phyloP scores from a whole-genome alignment of 2,797 vertebrate species.

The Tangara arthus region DNA sequence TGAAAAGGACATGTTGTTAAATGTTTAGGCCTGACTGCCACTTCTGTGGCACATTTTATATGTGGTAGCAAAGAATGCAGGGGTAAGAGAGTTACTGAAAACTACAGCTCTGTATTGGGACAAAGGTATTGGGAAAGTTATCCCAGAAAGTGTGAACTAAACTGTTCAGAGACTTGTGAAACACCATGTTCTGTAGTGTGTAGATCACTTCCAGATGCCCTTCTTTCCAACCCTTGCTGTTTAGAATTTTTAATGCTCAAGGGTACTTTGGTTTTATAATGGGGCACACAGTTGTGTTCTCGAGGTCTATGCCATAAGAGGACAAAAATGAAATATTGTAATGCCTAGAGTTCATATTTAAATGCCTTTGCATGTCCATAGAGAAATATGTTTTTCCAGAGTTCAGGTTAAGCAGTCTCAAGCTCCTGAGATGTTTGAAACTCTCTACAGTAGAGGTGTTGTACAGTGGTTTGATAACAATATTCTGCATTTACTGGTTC shows the following conservation, averaged over 20 bases:
- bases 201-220: conserved; percentile 61
- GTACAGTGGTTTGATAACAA: conserved; percentile 59
- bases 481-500: conserved; percentile 68
- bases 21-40: conserved; percentile 45
- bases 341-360: conserved; percentile 35
- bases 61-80: conserved; percentile 60
- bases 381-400: conserved; percentile 63
- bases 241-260: conserved; percentile 53
- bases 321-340: not conserved
- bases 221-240: conserved; percentile 41
- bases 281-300: conserved; percentile 27
- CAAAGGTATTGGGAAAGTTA: conserved; percentile 64
- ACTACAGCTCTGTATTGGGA: conserved; percentile 49
- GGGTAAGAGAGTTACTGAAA: conserved; percentile 63
- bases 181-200: conserved; percentile 39
- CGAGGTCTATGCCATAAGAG: conserved; percentile 12
- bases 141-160: conserved; percentile 58
- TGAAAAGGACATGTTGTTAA: conserved; percentile 61
- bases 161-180: conserved; percentile 62
- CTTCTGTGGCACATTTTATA: conserved; percentile 52
- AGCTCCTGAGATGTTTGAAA: conserved; percentile 62
- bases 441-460: conserved; percentile 64
- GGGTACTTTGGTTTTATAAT: conserved; percentile 34
- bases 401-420: conserved; percentile 66
- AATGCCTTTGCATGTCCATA: conserved; percentile 68